Conservation (phyloP, 2,888 invertebrate genomes). For the Schizaphis graminum region DNA sequence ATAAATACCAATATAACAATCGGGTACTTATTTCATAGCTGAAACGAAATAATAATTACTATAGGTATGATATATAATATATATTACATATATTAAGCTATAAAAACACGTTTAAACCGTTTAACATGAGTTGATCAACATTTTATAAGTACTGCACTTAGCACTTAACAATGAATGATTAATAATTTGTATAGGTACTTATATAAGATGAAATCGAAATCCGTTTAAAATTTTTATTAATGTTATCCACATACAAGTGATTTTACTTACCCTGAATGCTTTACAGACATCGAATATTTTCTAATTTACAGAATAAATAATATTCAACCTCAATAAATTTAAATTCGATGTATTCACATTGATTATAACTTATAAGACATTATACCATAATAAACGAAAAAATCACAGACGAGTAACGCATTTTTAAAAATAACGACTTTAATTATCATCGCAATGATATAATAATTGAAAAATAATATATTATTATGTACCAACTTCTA, state of each 20-base stretch:
- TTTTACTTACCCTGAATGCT: not conserved
- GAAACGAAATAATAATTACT: slow-evolving; percentile 1
- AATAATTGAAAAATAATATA: not conserved
- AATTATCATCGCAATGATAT: not conserved
- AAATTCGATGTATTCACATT: not conserved
- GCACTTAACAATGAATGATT: not conserved
- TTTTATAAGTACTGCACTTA: not conserved
- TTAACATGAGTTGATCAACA: not conserved
- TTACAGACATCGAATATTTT: not conserved
- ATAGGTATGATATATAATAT: not conserved
- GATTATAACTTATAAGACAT: not conserved
- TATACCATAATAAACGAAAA: not conserved
- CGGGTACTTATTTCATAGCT: not conserved
- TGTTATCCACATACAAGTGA: not conserved
- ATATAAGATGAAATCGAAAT: not conserved
- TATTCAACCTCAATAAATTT: not conserved
- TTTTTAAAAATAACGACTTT: not conserved
- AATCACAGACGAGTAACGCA: not conserved
- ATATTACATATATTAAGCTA: not conserved
- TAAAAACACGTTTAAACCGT: not conserved
- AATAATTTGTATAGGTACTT: not conserved
- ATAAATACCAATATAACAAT: not conserved
- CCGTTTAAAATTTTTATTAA: not conserved
- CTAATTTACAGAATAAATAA: not conserved
- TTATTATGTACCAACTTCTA: not conserved